Base-by-base conservation (phyloP, 2,888 invertebrate genomes). In the Desoria tigrina region DNA sequence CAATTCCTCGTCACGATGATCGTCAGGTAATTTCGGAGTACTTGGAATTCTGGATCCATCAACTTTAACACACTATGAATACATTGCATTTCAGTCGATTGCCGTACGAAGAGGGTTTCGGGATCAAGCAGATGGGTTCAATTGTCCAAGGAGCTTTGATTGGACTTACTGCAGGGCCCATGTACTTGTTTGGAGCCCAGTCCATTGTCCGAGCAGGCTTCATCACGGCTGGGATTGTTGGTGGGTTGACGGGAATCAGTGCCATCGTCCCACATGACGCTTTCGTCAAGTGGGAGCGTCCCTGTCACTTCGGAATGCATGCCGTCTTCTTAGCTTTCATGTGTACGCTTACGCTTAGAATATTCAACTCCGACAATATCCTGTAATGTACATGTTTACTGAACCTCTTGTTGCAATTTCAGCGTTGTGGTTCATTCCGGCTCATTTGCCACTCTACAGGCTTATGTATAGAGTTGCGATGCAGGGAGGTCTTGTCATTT, bases 401-500 rank as follows among this genome's bases (percentile, higher is more conserved):
- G 23, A 51, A 18, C 24, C 3, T 51, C 24, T 24, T 26, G 14
- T 51, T 16, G 7, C 49, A 18, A 11, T 32, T n/a, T 7, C 42
- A 58, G 58, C 58, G 2, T 16, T 58, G 7, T 58, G 58, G 58
- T 58, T 58, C 27, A 24, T 58, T 6, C 58, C 58, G 4, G 9
- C 7, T 18, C 11, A 23, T 7, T 14, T 51, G 14, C 16, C 23
- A 14, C 45, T 58, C 1, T 69, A 61, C 23, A 56, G n/a, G 23
- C 32, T 51, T 21, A 21, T 66, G 11, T 69, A 66, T 53, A 49
- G 58, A 21, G 54, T 66, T 7, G 61, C 63, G 56, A 69, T 69
- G 69, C 63, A 69, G 37, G 69, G 69, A 32, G 69, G 69, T 21
- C 49, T 69, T 2, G 23, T 61, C 39, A 27, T 66, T 11, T 69